Evolutionary conservation across 2,113 vertebrate genomes (phyloP).

Genomic region (Pimephales promelas): DNA sequence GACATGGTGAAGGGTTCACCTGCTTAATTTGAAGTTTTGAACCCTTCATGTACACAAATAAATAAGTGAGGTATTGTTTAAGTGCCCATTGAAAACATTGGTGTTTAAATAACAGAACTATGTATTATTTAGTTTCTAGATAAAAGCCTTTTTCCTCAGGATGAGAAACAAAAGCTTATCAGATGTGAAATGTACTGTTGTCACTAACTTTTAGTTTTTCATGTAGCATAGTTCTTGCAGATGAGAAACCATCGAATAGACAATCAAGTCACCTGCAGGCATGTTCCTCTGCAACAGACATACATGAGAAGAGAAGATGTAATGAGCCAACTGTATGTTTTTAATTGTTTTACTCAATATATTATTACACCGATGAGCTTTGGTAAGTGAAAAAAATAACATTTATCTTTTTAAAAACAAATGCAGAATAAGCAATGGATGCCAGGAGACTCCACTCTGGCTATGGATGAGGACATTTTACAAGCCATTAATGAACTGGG

Average conservation of each 20-base stretch:
- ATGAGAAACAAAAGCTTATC: neutral
- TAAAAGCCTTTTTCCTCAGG: neutral
- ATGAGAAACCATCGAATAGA: slow-evolving; percentile 54
- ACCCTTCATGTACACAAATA: neutral
- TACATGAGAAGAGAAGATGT: slow-evolving; percentile 21
- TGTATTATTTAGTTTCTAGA: neutral
- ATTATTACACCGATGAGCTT: neutral
- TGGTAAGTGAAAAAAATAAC: neutral
- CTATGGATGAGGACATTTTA: slow-evolving; percentile 67
- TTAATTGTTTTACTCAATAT: slow-evolving; percentile 36
- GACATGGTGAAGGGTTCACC: neutral
- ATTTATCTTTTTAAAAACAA: slow-evolving; percentile 33
- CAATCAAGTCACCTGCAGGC: slow-evolving; percentile 15
- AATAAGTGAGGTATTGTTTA: neutral
- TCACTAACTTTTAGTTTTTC: neutral
- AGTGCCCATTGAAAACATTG: neutral
- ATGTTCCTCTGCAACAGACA: slow-evolving; percentile 23
- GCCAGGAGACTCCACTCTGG: slow-evolving; percentile 62
- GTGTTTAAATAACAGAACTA: neutral
- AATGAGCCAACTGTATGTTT: slow-evolving; percentile 47
- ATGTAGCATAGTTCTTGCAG: slow-evolving; percentile 37
- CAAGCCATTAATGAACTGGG: slow-evolving; percentile 59
- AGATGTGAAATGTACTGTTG: neutral
- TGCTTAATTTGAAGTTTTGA: neutral
- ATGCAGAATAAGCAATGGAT: slow-evolving; percentile 56